Percentiles rank a stretch among this genome's conserved stretches.
phyloP scores from a whole-genome alignment of 2,888 invertebrate genomes.

The Nomada goodeniana region DNA sequence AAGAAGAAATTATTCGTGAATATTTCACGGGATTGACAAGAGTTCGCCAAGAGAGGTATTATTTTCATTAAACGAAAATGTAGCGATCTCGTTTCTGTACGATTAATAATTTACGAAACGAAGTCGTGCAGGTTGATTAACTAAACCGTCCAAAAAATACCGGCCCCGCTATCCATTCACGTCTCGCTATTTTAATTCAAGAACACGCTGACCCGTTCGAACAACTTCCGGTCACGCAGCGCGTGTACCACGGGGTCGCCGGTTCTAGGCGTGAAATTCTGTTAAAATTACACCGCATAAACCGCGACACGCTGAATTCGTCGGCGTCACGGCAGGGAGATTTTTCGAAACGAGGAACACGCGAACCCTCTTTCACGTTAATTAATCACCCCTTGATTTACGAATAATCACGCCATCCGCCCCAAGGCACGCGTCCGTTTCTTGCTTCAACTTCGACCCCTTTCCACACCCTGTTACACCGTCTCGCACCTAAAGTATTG shows the following conservation, averaged over 20 bases:
- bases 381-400: slow-evolving; percentile 38
- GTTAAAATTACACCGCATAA: slow-evolving; percentile 19
- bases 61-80: too few species aligned
- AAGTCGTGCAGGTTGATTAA: too few species aligned
- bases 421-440: slow-evolving; percentile 8
- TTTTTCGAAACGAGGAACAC: slow-evolving; percentile 22
- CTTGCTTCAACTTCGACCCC: not conserved
- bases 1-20: too few species aligned
- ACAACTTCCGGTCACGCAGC: not conserved
- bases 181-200: not conserved
- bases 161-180: not conserved
- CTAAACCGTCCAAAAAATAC: too few species aligned
- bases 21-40: too few species aligned
- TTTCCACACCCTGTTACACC: not conserved
- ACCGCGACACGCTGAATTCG: slow-evolving; percentile 18
- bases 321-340: slow-evolving; percentile 20
- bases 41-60: too few species aligned
- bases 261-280: slow-evolving; percentile 21
- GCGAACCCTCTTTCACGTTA: slow-evolving; percentile 33
- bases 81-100: too few species aligned
- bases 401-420: slow-evolving; percentile 25
- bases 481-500: not conserved
- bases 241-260: not conserved
- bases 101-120: too few species aligned
- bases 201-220: not conserved